Evolutionary conservation across 2,113 vertebrate genomes (phyloP), one percentile per base, ranked within the genome.

Genomic region (Bufo bufo): DNA sequence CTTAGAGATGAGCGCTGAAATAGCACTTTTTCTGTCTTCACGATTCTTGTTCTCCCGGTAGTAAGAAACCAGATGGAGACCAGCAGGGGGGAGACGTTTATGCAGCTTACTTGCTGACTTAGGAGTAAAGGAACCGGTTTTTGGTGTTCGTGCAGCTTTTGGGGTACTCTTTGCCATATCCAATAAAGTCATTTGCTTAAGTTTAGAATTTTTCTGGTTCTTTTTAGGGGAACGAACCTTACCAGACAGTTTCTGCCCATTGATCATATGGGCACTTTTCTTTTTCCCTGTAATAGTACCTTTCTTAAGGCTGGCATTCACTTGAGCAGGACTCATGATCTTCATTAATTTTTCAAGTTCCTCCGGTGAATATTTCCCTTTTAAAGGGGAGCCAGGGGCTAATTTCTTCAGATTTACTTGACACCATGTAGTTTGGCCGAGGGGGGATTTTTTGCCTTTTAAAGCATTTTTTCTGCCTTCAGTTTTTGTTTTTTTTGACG

Each of bases 171-270:
- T 99, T 45, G 98, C 95, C 94, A 99, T 95, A 89, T 99, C 97
- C 87, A 99, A 91, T 59, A 99, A 92, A 0, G 98, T 99, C 95
- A 99, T 98, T 91, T 99, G 98, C 89, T 99, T 99, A 97, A 99
- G 97, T 91, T 98, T 99, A 0, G 95, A 90, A 3, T 94, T 92
- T 92, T 97, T 97, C 33, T 96, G 90, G 0, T 96, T 95, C 91
- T 97, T 99, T 92, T 95, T 96, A 77, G 96, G 96, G 80, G 96
- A 96, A n/a, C 93, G 94, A 6, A 93, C 87, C 69, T 93, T 95
- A 49, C 93, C 95, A 0, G 93, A 85, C 0, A 94, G 90, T 89
- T 98, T 99, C 90, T 97, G 96, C 56, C 96, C 94, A 2, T 96
- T 97, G 9, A 95, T 87, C 71, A 97, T 93, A 80, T 96, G 96